Evolutionary conservation across 2,113 vertebrate genomes (phyloP).

Genomic region (Morone chrysops): DNA sequence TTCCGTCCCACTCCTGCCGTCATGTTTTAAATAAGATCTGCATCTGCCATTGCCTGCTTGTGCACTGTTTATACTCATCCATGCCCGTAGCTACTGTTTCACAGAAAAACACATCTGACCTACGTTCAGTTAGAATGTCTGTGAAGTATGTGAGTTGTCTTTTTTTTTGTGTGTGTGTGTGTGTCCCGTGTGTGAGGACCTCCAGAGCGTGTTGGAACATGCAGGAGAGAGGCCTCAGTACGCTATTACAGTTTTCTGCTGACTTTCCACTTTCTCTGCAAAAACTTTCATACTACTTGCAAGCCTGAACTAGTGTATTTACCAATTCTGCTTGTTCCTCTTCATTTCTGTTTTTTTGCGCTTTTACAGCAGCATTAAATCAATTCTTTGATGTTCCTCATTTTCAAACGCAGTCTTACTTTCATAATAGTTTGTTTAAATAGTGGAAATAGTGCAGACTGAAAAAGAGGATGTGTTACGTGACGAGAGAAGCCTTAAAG

Average conservation of each 20-base stretch:
- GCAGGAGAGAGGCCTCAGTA: conserved; percentile 36
- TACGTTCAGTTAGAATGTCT: not conserved
- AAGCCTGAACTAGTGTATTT: conserved; percentile 30
- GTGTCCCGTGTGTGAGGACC: not conserved
- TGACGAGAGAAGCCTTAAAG: not conserved
- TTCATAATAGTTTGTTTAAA: not conserved
- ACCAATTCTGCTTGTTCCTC: conserved; percentile 18
- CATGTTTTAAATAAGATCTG: not conserved
- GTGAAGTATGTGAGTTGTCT: not conserved
- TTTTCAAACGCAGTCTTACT: conserved; percentile 28
- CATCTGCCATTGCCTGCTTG: not conserved
- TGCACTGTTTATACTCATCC: not conserved
- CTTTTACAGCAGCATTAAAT: not conserved
- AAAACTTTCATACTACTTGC: conserved; percentile 20
- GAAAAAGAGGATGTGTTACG: conserved; percentile 7
- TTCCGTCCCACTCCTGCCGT: not conserved
- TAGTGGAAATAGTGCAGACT: not conserved
- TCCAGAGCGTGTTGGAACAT: conserved; percentile 51
- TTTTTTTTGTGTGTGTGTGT: no score
- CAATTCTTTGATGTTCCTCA: conserved; percentile 19
- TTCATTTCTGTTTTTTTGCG: conserved; percentile 17
- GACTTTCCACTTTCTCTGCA: conserved; percentile 42
- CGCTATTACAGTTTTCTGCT: conserved; percentile 38
- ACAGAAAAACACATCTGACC: not conserved
- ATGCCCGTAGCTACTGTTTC: not conserved